Conservation (phyloP, 2,888 invertebrate genomes). For the Mimachlamys varia region DNA sequence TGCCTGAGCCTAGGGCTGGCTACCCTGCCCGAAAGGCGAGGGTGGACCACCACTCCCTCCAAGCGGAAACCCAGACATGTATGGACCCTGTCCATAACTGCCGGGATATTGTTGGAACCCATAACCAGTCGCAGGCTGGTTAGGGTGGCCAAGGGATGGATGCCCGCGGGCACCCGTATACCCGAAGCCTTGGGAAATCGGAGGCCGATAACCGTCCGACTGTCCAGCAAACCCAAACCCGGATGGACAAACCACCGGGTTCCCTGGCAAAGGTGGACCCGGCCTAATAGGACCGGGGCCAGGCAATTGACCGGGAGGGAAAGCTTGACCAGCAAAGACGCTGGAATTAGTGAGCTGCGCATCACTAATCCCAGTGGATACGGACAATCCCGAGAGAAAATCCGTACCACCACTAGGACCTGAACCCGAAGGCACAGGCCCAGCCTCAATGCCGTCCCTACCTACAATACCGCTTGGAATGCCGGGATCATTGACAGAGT, state of each 20-base stretch:
- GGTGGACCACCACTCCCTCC: not conserved
- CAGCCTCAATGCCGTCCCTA: not conserved
- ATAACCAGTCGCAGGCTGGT: too few species aligned
- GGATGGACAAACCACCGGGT: too few species aligned
- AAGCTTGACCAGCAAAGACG: too few species aligned
- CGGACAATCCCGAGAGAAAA: not conserved
- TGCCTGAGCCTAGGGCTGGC: constrained; percentile 4
- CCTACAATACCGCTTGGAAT: not conserved
- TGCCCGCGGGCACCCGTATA: too few species aligned
- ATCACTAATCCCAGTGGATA: not conserved
- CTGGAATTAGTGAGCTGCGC: too few species aligned
- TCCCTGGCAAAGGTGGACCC: too few species aligned
- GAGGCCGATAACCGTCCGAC: too few species aligned
- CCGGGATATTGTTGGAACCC: not conserved
- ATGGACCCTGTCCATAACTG: not conserved
- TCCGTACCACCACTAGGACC: not conserved
- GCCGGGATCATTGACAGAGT: not conserved
- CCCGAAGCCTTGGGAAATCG: too few species aligned
- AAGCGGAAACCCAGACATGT: not conserved
- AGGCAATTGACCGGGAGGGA: too few species aligned
- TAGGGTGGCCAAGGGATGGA: not conserved
- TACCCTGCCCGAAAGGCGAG: not conserved
- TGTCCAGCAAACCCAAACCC: too few species aligned
- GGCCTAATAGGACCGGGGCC: too few species aligned
- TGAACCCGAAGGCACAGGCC: not conserved